Evolutionary conservation across 2,113 vertebrate species (phyloP).

Genomic region (Aix galericulata): DNA sequence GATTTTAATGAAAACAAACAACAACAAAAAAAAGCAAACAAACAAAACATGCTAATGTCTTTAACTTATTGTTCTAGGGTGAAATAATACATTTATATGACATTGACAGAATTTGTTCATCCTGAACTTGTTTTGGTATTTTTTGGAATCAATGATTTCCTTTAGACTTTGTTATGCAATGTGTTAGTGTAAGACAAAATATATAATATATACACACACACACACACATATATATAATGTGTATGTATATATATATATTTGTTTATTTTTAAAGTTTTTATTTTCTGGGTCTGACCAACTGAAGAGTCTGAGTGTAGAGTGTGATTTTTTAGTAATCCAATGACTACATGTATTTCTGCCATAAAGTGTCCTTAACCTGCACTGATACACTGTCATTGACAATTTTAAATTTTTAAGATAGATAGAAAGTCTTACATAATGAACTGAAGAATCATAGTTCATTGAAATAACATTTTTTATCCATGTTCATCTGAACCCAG

Average conservation of each 20-base stretch:
- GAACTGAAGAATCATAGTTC: neutral
- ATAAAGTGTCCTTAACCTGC: no score
- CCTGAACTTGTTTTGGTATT: neutral
- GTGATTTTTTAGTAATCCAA: no score
- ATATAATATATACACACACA: no score
- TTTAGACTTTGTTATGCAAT: neutral
- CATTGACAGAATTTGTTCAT: neutral
- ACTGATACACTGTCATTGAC: no score
- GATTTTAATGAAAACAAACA: neutral
- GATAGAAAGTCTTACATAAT: neutral
- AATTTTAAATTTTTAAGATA: no score
- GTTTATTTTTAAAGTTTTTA: no score
- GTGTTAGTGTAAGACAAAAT: neutral
- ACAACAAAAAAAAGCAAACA: neutral
- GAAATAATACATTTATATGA: neutral
- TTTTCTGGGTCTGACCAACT: no score
- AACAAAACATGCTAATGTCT: neutral
- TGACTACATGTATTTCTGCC: no score
- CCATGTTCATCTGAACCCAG: neutral
- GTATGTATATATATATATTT: no score
- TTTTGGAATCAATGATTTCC: neutral
- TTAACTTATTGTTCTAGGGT: neutral
- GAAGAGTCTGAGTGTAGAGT: no score
- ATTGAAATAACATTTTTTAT: neutral
- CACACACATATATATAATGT: no score